Evolutionary conservation across 2,888 invertebrate genomes (phyloP), one percentile per base, ranked within the genome.

Genomic region (Chirona hameri): DNA sequence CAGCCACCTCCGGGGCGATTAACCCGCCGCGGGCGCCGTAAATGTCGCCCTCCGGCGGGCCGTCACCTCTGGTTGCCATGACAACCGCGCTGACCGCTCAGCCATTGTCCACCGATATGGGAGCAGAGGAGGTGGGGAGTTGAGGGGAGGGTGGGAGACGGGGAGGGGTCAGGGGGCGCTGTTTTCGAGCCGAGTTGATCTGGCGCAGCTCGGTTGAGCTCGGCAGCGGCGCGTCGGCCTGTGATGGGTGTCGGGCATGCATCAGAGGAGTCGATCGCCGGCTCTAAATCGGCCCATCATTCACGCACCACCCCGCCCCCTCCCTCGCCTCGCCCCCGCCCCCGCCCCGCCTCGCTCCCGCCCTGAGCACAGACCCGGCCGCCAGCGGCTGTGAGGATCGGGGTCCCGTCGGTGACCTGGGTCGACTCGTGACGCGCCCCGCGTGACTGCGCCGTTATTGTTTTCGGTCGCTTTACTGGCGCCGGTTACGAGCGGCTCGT

Each of bases 31-130:
- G 24, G 60, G 24, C 60, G 24, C 60, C 24, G 60, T 24, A 24
- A 21, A 21, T 21, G 60, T 24, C 60, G 60, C 24, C 60, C 21
- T 60, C 60, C 24, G 60, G 4, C 60, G 24, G 24, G 24, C 52
- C 52, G 52, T 52, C 60, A 60, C 60, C 60, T 60, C 60, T 18
- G 60, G 69, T 69, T 29, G 69, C 69, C 29, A 69, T 69, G 69
- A 29, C 69, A n/a, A 69, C 69, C 10, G 27, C 27, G 69, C 69
- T 14, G 69, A 69, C 69, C 3, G 27, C 14, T 27, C 69, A 24
- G 69, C 69, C 69, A 29, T 69, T 69, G 69, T 69, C 69, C 14
- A 14, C 27, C 29, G 69, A 14, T 52, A 52, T 52, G 52, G 52
- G 52, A 18, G 52, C 52, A 12, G 52, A 52, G 12, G 52, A 52